Conservation (phyloP, 2,888 invertebrate genomes). For the Caenorhabditis sp. region DNA sequence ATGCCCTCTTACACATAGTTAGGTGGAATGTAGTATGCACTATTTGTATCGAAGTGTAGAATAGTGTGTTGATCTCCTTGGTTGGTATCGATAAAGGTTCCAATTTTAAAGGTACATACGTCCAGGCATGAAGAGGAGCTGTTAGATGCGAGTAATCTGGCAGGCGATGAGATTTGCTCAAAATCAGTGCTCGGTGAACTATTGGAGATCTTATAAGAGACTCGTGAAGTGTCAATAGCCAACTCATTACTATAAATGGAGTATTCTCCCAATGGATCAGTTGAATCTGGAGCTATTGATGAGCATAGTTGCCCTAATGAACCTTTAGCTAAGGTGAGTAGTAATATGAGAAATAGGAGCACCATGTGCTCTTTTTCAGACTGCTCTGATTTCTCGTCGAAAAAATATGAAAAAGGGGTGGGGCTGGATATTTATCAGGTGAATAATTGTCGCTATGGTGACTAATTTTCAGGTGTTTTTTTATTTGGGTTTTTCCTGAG, state of each 20-base stretch:
- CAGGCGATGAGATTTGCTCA: conserved; percentile 24
- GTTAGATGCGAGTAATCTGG: conserved; percentile 12
- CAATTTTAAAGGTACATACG: conserved; percentile 19
- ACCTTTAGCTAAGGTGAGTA: not conserved
- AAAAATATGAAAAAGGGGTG: not conserved
- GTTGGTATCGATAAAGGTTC: conserved; percentile 20
- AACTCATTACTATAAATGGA: conserved; percentile 31
- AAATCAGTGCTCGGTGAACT: conserved; percentile 18
- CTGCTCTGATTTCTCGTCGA: not conserved
- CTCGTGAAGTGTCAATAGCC: conserved; percentile 16
- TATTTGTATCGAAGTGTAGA: conserved; percentile 28
- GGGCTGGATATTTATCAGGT: not conserved
- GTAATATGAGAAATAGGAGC: not conserved
- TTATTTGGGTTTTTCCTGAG: not conserved
- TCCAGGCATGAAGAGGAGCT: conserved; percentile 15
- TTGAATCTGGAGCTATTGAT: not conserved
- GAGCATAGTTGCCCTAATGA: not conserved
- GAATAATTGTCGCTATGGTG: not conserved
- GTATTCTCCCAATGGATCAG: not conserved
- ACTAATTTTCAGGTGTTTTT: not conserved
- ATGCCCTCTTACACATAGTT: conserved; percentile 23
- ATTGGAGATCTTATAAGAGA: conserved; percentile 25
- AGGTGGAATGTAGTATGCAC: conserved; percentile 22
- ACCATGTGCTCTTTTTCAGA: not conserved
- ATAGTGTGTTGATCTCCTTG: conserved; percentile 21